phyloP scores from a whole-genome alignment of 53 echinoderm and acorn worm genomes.

The Paelopatides confundens region DNA sequence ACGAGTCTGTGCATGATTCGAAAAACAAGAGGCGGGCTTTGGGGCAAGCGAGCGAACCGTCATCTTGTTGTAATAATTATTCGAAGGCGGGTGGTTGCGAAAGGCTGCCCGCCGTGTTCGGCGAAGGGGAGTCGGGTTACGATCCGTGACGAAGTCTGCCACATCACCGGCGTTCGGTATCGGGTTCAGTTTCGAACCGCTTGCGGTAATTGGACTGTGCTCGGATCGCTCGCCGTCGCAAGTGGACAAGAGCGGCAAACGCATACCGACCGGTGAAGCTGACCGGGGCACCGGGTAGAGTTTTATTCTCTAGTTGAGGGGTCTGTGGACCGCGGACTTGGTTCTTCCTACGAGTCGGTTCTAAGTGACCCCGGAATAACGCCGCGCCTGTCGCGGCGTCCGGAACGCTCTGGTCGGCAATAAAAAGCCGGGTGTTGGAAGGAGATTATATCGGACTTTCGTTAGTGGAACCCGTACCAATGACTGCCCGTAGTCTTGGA shows the following conservation, averaged over 20 bases:
- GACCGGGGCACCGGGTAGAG: slow-evolving; percentile 91
- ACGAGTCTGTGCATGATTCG: too few relatives aligned
- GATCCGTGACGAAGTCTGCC: slow-evolving; percentile 73
- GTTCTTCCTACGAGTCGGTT: slow-evolving; percentile 63
- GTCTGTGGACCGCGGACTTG: slow-evolving; percentile 54
- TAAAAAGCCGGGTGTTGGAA: slow-evolving; percentile 76
- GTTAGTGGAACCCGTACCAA: too few relatives aligned
- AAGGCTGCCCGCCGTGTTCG: slow-evolving; percentile 54
- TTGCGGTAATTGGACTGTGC: neutral
- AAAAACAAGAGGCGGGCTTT: too few relatives aligned
- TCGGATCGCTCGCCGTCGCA: slow-evolving; percentile 34
- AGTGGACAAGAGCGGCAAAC: slow-evolving; percentile 68
- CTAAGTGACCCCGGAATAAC: slow-evolving; percentile 76
- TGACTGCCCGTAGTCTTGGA: slow-evolving; percentile 84
- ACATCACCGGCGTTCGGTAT: too few relatives aligned
- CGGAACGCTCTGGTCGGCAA: slow-evolving; percentile 71
- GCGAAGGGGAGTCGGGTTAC: slow-evolving; percentile 77
- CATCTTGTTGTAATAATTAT: too few relatives aligned
- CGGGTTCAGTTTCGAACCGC: too few relatives aligned
- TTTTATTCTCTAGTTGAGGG: slow-evolving; percentile 82
- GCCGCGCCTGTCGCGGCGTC: too few relatives aligned
- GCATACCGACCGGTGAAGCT: slow-evolving; percentile 76
- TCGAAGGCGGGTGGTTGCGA: too few relatives aligned
- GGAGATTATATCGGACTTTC: slow-evolving; percentile 63
- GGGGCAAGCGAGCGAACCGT: too few relatives aligned